A percentile compares a stretch with the other conserved stretches of the same genome.
Evolutionary conservation across 2,888 invertebrate genomes (phyloP).

Genomic region (Eristalis arbustorum): DNA sequence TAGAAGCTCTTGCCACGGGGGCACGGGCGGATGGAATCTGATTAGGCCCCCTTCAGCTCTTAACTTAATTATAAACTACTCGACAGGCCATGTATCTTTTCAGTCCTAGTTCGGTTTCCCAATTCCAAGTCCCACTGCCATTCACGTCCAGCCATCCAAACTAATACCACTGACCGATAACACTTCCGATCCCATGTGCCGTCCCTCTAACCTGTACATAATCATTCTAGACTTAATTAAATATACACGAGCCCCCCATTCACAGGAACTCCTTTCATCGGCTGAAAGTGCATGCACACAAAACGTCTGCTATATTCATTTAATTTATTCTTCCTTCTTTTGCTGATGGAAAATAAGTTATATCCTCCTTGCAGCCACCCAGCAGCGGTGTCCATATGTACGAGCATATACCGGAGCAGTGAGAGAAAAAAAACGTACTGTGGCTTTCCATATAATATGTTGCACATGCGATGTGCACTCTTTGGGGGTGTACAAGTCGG

Average conservation of each 20-base stretch:
- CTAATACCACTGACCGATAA: constrained; percentile 10
- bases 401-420: neutral
- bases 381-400: neutral
- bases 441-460: constrained; percentile 26
- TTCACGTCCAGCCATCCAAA: constrained; percentile 1
- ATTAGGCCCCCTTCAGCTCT: neutral
- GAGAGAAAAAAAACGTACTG: neutral
- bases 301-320: constrained; percentile 12
- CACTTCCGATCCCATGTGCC: constrained; percentile 1
- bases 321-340: neutral
- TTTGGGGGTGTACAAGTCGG: neutral
- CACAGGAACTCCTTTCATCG: constrained; percentile 1
- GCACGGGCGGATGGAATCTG: neutral
- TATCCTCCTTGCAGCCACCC: neutral
- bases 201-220: constrained; percentile 2
- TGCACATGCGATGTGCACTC: constrained; percentile 22
- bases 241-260: constrained; percentile 8
- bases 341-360: neutral
- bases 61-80: constrained; percentile 14
- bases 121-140: neutral
- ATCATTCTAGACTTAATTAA: constrained; percentile 33
- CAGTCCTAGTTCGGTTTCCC: neutral
- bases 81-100: neutral
- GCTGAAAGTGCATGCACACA: neutral
- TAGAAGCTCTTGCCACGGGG: neutral